phyloP scores from a whole-genome alignment of 2,888 invertebrate genomes.

The Spodoptera picta region DNA sequence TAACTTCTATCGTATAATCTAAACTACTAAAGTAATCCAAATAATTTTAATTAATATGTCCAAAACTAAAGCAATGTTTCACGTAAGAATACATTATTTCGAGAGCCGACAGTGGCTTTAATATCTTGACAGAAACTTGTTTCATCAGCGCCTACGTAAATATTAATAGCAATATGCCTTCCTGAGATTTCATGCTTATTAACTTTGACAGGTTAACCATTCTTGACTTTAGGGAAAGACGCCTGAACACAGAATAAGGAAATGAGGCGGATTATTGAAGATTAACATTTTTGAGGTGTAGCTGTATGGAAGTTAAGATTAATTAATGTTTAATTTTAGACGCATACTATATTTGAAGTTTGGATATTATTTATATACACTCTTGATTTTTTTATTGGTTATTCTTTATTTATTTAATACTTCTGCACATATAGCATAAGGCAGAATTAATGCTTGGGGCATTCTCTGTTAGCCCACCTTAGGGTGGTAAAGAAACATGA shows the following conservation, averaged over 20 bases:
- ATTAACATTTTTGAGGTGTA: too few species aligned
- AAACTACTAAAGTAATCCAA: neutral
- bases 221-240: slow-evolving; percentile 14
- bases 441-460: too few species aligned
- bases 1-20: too few species aligned
- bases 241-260: neutral
- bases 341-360: too few species aligned
- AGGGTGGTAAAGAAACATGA: too few species aligned
- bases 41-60: slow-evolving; percentile 3
- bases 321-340: too few species aligned
- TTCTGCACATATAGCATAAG: too few species aligned
- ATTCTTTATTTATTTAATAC: too few species aligned
- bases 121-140: slow-evolving; percentile 39
- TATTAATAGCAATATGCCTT: slow-evolving; percentile 45
- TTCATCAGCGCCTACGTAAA: slow-evolving; percentile 45
- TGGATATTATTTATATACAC: too few species aligned
- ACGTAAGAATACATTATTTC: slow-evolving; percentile 25
- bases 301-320: too few species aligned
- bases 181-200: slow-evolving; percentile 15
- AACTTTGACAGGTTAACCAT: slow-evolving; percentile 39
- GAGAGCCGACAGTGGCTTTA: slow-evolving; percentile 20
- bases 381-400: too few species aligned
- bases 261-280: neutral
- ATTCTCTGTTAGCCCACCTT: too few species aligned
- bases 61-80: slow-evolving; percentile 3